A percentile compares a stretch with the other conserved stretches of the same genome.
Evolutionary conservation across 2,888 invertebrate species (phyloP).

Genomic region (Xestia xanthographa): DNA sequence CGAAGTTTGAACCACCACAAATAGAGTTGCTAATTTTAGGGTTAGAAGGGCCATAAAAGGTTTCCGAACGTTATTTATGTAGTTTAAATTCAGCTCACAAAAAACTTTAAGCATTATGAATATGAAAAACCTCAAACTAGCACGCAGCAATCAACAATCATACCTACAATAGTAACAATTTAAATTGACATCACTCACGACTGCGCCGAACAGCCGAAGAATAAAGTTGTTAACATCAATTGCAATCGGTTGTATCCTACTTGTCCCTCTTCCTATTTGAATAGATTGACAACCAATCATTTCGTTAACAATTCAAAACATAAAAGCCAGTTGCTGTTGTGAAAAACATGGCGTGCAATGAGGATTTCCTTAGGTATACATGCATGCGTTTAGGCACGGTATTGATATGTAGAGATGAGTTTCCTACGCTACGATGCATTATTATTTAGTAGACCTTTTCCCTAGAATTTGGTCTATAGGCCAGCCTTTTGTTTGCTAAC

Average conservation of each 20-base stretch:
- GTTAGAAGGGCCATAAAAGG: too few relatives aligned
- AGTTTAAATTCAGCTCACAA: background rate
- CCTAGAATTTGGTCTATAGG: too few relatives aligned
- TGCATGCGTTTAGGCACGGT: too few relatives aligned
- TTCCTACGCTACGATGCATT: too few relatives aligned
- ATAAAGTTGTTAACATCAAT: constrained; percentile 69
- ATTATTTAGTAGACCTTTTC: too few relatives aligned
- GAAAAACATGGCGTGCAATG: constrained; percentile 54
- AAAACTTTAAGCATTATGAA: constrained; percentile 3
- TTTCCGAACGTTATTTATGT: constrained; percentile 4
- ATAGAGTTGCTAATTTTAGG: too few relatives aligned
- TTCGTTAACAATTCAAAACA: constrained; percentile 60
- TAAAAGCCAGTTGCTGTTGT: constrained; percentile 55
- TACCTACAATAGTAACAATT: constrained; percentile 27
- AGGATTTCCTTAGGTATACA: constrained; percentile 61
- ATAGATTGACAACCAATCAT: constrained; percentile 66
- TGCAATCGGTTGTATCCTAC: constrained; percentile 72
- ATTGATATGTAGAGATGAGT: too few relatives aligned
- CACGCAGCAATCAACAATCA: constrained; percentile 18
- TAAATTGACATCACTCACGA: constrained; percentile 42
- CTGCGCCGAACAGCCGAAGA: constrained; percentile 48
- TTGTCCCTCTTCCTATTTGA: constrained; percentile 60
- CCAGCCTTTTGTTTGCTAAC: background rate
- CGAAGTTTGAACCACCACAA: too few relatives aligned
- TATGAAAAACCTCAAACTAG: background rate